Percentiles rank a stretch among this genome's conserved stretches.
Evolutionary conservation across 1,140 invertebrate species (phyloP).

Genomic region (Agrilus planipennis): DNA sequence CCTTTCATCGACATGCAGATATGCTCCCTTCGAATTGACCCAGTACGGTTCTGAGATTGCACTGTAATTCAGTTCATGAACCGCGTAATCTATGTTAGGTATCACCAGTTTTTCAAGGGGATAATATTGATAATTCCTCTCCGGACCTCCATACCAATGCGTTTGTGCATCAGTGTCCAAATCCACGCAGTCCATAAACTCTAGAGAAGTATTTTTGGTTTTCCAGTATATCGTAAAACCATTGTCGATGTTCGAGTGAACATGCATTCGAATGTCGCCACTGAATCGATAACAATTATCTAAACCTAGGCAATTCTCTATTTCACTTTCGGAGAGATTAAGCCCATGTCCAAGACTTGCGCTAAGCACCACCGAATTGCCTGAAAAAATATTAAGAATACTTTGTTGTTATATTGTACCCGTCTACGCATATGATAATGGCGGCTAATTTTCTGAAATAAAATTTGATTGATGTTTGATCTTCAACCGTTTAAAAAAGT

Average conservation of each 20-base stretch:
- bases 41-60: slow-evolving; percentile 64
- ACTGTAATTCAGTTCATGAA: slow-evolving; percentile 48
- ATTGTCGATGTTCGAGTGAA: slow-evolving; percentile 2
- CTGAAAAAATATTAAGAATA: too few species aligned
- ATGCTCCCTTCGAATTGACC: slow-evolving; percentile 56
- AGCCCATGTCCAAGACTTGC: too few species aligned
- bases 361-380: too few species aligned
- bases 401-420: too few species aligned
- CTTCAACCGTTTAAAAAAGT: too few species aligned
- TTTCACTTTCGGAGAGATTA: too few species aligned
- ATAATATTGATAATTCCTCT: slow-evolving; percentile 32
- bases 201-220: neutral
- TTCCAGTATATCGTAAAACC: slow-evolving; percentile 6
- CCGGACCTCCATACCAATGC: slow-evolving; percentile 10
- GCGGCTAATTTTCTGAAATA: too few species aligned
- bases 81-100: slow-evolving; percentile 46
- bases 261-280: slow-evolving; percentile 1
- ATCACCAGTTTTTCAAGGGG: slow-evolving; percentile 50
- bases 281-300: slow-evolving; percentile 6
- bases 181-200: slow-evolving; percentile 6
- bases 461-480: too few species aligned
- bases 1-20: slow-evolving; percentile 46
- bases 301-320: slow-evolving; percentile 1
- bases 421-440: too few species aligned
- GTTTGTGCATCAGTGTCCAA: neutral